Conservation (phyloP, 2,888 invertebrate species). For the Endomychus coccineus region DNA sequence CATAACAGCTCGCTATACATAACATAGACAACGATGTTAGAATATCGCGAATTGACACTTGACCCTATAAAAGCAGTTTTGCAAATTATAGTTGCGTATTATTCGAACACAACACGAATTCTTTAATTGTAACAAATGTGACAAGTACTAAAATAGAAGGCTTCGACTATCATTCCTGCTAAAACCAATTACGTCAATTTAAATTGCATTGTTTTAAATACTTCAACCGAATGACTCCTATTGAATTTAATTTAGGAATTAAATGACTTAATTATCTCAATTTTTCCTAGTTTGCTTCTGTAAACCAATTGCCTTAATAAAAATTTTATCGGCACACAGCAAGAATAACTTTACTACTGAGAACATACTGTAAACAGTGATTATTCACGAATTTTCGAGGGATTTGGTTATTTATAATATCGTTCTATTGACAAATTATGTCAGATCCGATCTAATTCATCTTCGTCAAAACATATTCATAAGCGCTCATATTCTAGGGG, state of each 20-base stretch:
- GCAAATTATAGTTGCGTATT: constrained; percentile 36
- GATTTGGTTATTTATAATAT: too few relatives aligned
- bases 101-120: constrained; percentile 27
- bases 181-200: constrained; percentile 37
- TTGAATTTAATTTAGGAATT: constrained; percentile 12
- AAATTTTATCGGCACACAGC: too few relatives aligned
- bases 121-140: constrained; percentile 34
- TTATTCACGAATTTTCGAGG: too few relatives aligned
- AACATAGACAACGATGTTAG: constrained; percentile 37
- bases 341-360: too few relatives aligned
- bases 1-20: too few relatives aligned
- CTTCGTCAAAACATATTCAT: too few relatives aligned
- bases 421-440: too few relatives aligned
- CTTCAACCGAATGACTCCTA: constrained; percentile 22
- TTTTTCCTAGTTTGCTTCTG: too few relatives aligned
- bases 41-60: constrained; percentile 39
- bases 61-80: constrained; percentile 36
- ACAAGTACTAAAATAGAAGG: constrained; percentile 15
- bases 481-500: too few relatives aligned
- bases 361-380: too few relatives aligned
- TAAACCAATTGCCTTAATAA: too few relatives aligned
- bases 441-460: too few relatives aligned
- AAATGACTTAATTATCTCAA: constrained; percentile 14
- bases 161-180: constrained; percentile 24
- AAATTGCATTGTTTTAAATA: constrained; percentile 35